Base-by-base conservation (phyloP, 2,113 vertebrate species). In the Megalops atlanticus region DNA sequence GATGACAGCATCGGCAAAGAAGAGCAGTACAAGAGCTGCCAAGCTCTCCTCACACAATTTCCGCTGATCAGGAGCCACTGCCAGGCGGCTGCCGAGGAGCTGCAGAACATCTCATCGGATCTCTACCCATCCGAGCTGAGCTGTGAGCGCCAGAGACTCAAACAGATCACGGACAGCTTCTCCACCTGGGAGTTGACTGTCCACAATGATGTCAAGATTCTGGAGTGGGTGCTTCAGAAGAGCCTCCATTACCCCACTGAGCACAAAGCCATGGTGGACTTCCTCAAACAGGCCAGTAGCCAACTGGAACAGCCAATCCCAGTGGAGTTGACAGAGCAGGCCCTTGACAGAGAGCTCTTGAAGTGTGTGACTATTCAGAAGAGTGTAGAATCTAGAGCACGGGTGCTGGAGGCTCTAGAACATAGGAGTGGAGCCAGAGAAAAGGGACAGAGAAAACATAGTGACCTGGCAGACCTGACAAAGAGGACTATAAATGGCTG, bases 111-210 rank as follows among this genome's bases (percentile, higher is more conserved):
- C 75, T 89, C 87, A 31, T 36, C 89, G 8, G 83, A 92, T 36
- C 91, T 96, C 21, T 89, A 88, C 85, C 83, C 91, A 2, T 87
- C 92, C 2, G 91, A 96, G 87, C 92, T 94, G 80, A 85, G 86
- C 24, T 83, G 81, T 15, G 96, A 96, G 83, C 89, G 79, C 21
- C 86, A 84, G 69, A 91, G 94, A 80, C 87, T 98, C 10, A 91
- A 92, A 21, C 87, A 81, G 31, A 83, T 85, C 4, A 80, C 87
- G 52, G 88, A 94, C 31, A 91, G 87, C 35, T 86, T 93, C 6
- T 81, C 91, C 2, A 87, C 85, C 27, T 84, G 92, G 87, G 88
- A 87, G 39, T 77, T 86, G 18, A 87, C 80, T 45, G 90, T 95
- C 68, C 84, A 87, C 83, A 93, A 93, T 74, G 73, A 93, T 75